Conservation (phyloP, 2,888 invertebrate genomes). For the Lycaena phlaeas region DNA sequence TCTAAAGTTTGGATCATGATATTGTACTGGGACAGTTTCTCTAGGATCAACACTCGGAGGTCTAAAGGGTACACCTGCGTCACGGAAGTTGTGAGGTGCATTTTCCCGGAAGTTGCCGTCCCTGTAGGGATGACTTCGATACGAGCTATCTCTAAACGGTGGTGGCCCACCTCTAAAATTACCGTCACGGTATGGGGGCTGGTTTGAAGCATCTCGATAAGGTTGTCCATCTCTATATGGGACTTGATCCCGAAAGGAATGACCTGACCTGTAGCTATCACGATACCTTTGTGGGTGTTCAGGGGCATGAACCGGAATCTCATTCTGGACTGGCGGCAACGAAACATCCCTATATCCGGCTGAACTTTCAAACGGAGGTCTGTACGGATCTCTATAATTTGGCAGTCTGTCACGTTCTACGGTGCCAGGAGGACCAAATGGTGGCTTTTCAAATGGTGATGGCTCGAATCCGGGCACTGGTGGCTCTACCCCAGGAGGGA, state of each 20-base stretch:
- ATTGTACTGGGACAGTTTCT: constrained; percentile 40
- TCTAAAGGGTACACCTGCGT: constrained; percentile 42
- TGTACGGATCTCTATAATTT: constrained; percentile 50
- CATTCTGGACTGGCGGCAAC: constrained; percentile 36
- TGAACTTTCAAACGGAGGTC: constrained; percentile 48
- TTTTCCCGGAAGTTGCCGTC: constrained; percentile 53
- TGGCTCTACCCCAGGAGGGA: constrained; percentile 76
- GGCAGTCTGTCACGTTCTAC: constrained; percentile 54
- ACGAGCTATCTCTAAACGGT: constrained; percentile 47
- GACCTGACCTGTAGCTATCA: constrained; percentile 51
- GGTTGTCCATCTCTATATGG: constrained; percentile 35
- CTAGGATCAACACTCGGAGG: constrained; percentile 53
- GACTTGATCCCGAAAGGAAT: constrained; percentile 45
- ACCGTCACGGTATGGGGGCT: constrained; percentile 41
- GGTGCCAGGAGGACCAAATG: constrained; percentile 43
- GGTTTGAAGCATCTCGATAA: constrained; percentile 41
- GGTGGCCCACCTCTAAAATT: constrained; percentile 48
- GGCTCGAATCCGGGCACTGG: constrained; percentile 76
- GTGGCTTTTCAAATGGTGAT: constrained; percentile 66
- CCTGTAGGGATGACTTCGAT: constrained; percentile 47
- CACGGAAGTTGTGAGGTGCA: constrained; percentile 48
- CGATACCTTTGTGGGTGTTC: constrained; percentile 47
- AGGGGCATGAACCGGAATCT: constrained; percentile 57
- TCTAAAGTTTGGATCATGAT: constrained; percentile 51
- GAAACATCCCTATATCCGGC: constrained; percentile 41